Percentiles rank a stretch among this genome's conserved stretches.
These are phyloP conservation scores for Dasysyrphus tricinctus DNA, from an alignment of 2,888 invertebrate genomes.

Conservation along the genomic window DNA sequence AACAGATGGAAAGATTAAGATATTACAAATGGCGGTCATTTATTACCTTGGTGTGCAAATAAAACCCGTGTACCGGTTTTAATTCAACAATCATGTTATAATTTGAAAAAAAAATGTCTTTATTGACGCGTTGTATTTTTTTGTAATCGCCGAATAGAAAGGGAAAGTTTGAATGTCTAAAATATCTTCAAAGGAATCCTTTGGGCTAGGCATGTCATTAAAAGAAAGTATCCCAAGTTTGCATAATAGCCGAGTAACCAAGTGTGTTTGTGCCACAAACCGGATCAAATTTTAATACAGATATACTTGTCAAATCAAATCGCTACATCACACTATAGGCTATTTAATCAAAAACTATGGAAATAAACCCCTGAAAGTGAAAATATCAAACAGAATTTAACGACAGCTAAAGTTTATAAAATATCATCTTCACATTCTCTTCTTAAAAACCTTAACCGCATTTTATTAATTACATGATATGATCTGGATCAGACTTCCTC, in stretches of 20 bases:
- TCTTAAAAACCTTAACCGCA: background rate
- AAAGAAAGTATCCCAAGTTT: conserved; percentile 46
- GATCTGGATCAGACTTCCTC: too few relatives aligned
- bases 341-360: background rate
- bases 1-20: conserved; percentile 44
- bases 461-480: too few relatives aligned
- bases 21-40: conserved; percentile 39
- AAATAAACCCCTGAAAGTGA: background rate
- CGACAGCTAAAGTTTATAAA: background rate
- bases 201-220: conserved; percentile 17
- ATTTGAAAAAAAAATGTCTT: conserved; percentile 15
- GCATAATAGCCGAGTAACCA: conserved; percentile 40
- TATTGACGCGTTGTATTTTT: conserved; percentile 14
- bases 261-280: conserved; percentile 29
- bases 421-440: background rate
- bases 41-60: conserved; percentile 11
- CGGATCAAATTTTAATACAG: conserved; percentile 45
- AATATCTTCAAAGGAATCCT: conserved; percentile 47
- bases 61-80: conserved; percentile 23
- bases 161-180: conserved; percentile 44
- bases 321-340: background rate
- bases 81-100: conserved; percentile 7
- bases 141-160: conserved; percentile 11
- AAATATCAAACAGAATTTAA: background rate
- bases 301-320: conserved; percentile 7